Evolutionary conservation across 2,888 invertebrate species (phyloP), one percentile per base, ranked within the genome.

Genomic region (Ormyrus nitidulus): DNA sequence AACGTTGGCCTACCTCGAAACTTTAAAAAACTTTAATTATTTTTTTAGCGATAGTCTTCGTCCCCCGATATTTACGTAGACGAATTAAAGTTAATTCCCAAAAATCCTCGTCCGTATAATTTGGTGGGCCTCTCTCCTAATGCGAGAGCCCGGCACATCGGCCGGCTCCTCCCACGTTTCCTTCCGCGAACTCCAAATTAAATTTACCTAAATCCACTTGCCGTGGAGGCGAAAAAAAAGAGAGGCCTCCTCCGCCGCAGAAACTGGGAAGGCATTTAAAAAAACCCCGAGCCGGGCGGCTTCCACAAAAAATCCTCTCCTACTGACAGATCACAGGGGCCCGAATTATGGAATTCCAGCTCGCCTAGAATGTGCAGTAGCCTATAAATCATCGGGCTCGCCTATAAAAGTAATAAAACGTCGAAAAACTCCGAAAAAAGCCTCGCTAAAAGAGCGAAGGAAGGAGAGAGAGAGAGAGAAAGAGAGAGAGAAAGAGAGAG

Each of bases 401-500:
- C 68, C 72, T 77, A 81, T 79, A 77, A 72, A 70, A 56, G 53
- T 34, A 79, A 79, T 77, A 81, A 81, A 77, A 79, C n/a, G 34
- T 49, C 58, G 11, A 66, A 65, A 78, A 78, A 72, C 65, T 59
- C 34, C 34, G 4, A 34, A 75, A 46, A 44, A 54, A 13, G 10
- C 19, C n/a, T n/a, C 10, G 9, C 46, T 9, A 49, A 49, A 49
- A 56, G 44, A 61, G 51, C 61, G 13, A 46, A 11, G 13, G 13
- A 11, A 58, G 58, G 44, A 54, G 53, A 44, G 10, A 51, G 19
- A 34, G 46, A 70, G 53, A 59, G 48, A 48, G 13, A 64, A 51
- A 71, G 48, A 66, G 81, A 80, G 77, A 80, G 76, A 79, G 76
- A 82, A 72, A 82, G 74, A 81, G 61, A 79, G 82, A 79, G 75